Evolutionary conservation across 2,888 invertebrate species (phyloP), one percentile per base, ranked within the genome.

Genomic region (Pristionchus japonicus): DNA sequence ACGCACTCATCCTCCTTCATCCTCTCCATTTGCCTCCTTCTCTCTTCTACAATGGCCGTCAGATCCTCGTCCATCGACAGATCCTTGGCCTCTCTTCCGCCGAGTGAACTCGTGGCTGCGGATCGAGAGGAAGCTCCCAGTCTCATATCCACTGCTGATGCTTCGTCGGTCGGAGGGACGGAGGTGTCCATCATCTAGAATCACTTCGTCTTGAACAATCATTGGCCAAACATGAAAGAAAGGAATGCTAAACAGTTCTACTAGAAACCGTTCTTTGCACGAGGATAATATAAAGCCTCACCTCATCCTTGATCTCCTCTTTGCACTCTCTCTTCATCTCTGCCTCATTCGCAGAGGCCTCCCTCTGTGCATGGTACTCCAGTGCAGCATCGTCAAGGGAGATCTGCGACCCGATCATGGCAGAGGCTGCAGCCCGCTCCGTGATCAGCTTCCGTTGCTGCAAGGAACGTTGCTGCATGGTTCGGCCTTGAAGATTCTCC

Each of bases 1-100:
- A 90, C 89, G 37, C 86, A 70, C 52, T 77, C 52, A n/a, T 61
- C 88, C 47, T 89, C 90, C 27, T 87, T 77, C n/a, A 84, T 88
- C 27, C 49, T 34, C 40, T 64, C 31, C 61, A 86, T 84, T 70
- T 7, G 87, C 82, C n/a, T 90, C 49, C 77, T 87, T 40, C 49
- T 57, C n/a, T 74, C 86, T 37, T 64, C 86, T 31, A 57, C 67
- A 23, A 61, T 61, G 0, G 64, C 77, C 23, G 77, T 77, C 17
- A 77, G 47, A 27, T 77, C 77, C 43, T 77, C 77, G 13, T 77
- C 43, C 34, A 77, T 43, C 0, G 77, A 77, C 20, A 77, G 47
- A 77, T 77, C 77, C 20, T 77, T 77, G 9, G 77, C 77, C 27
- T 77, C 77, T 27, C 77, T 77, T 47, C 77, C 77, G 9, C 77